phyloP scores from a whole-genome alignment of 1,140 invertebrate genomes.

The Drosophila dunni region DNA sequence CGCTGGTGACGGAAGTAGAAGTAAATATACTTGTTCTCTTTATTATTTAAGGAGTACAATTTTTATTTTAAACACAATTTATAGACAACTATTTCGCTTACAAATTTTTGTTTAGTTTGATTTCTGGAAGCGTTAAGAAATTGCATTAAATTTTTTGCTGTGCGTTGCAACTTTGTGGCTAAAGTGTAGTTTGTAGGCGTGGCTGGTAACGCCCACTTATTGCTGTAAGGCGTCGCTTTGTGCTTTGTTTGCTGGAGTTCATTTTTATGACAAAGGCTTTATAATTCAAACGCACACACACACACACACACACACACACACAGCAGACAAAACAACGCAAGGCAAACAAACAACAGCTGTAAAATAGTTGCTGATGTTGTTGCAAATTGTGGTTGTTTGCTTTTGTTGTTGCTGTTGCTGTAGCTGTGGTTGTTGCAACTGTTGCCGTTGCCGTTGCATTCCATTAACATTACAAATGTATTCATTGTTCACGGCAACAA shows the following conservation, averaged over 20 bases:
- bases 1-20: neutral
- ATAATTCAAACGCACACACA: constrained; percentile 17
- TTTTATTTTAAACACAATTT: no score
- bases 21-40: neutral
- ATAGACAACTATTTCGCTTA: no score
- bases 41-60: no score
- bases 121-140: no score
- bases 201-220: neutral
- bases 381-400: neutral
- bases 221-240: constrained; percentile 7
- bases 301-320: constrained; percentile 22
- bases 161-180: constrained; percentile 7
- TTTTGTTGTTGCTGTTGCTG: constrained; percentile 37
- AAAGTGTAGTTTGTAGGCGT: neutral
- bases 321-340: constrained; percentile 16
- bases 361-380: constrained; percentile 61
- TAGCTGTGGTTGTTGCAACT: constrained; percentile 55
- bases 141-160: no score
- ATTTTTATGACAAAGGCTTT: constrained; percentile 39
- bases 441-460: constrained; percentile 56
- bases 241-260: constrained; percentile 20
- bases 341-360: constrained; percentile 53
- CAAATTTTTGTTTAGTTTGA: no score
- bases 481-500: constrained; percentile 70
- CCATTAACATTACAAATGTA: constrained; percentile 81